Conservation (phyloP, 2,888 invertebrate species). For the Phengaris alcon region DNA sequence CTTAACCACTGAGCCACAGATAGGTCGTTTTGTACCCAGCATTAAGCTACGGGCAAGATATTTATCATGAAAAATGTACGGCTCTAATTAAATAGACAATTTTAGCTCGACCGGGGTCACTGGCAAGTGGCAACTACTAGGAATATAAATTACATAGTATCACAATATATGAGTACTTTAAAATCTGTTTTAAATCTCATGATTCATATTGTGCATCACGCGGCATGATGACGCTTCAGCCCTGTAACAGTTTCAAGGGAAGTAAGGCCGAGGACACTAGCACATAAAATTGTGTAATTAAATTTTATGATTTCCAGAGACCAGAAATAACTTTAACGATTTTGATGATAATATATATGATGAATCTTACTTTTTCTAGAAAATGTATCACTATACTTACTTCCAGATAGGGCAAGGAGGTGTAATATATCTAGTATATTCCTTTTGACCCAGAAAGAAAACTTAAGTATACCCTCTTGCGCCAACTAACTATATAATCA, state of each 20-base stretch:
- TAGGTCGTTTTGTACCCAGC: too few relatives aligned
- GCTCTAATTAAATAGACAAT: neutral
- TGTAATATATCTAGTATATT: too few relatives aligned
- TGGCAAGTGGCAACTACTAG: neutral
- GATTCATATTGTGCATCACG: slow-evolving; percentile 30
- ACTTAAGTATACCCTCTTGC: too few relatives aligned
- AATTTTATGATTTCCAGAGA: neutral
- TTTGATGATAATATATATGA: neutral
- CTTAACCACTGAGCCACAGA: too few relatives aligned
- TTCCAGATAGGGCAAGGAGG: too few relatives aligned
- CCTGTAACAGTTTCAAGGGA: slow-evolving; percentile 28
- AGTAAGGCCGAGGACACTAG: slow-evolving; percentile 22
- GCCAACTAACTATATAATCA: neutral
- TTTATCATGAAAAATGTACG: neutral
- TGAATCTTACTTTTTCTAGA: too few relatives aligned
- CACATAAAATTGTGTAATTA: neutral
- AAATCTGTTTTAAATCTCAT: slow-evolving; percentile 8
- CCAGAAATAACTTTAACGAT: neutral
- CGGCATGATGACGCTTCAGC: slow-evolving; percentile 19
- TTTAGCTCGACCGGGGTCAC: neutral
- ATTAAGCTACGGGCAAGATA: neutral
- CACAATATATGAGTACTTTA: slow-evolving; percentile 18
- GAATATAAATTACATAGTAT: neutral
- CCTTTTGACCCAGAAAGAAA: too few relatives aligned
- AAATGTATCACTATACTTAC: too few relatives aligned